phyloP scores from a whole-genome alignment of 2,888 invertebrate genomes.

The Oscheius onirici region DNA sequence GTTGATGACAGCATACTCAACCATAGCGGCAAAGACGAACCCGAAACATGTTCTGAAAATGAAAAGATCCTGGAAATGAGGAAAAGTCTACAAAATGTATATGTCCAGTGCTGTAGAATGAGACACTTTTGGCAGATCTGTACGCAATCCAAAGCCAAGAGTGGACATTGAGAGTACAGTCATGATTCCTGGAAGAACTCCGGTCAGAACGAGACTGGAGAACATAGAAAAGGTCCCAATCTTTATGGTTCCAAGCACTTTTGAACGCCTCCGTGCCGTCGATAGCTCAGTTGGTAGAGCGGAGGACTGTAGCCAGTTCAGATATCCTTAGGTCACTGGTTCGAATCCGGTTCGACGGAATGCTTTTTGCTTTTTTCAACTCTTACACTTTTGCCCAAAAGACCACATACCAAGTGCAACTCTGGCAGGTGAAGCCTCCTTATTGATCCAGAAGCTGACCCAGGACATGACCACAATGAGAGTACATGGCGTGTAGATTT shows the following conservation, averaged over 20 bases:
- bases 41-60: conserved; percentile 59
- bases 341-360: conserved; percentile 37
- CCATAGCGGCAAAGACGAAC: conserved; percentile 63
- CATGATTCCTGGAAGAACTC: conserved; percentile 78
- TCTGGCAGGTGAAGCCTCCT: conserved; percentile 84
- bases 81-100: conserved; percentile 78
- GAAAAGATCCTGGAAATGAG: neutral
- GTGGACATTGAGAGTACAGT: conserved; percentile 88
- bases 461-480: conserved; percentile 75
- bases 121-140: conserved; percentile 85
- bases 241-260: neutral
- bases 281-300: conserved; percentile 51
- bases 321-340: conserved; percentile 38
- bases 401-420: conserved; percentile 82
- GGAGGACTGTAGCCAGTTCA: conserved; percentile 43
- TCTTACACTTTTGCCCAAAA: neutral
- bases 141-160: conserved; percentile 80
- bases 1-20: conserved; percentile 66
- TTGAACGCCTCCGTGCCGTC: conserved; percentile 9
- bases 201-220: neutral
- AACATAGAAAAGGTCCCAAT: neutral
- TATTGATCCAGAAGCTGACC: conserved; percentile 79
- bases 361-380: neutral
- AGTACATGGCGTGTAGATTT: conserved; percentile 75
- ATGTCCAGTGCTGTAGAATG: conserved; percentile 88